phyloP scores from a whole-genome alignment of 2,888 invertebrate genomes.

The Apocheima hispidaria region DNA sequence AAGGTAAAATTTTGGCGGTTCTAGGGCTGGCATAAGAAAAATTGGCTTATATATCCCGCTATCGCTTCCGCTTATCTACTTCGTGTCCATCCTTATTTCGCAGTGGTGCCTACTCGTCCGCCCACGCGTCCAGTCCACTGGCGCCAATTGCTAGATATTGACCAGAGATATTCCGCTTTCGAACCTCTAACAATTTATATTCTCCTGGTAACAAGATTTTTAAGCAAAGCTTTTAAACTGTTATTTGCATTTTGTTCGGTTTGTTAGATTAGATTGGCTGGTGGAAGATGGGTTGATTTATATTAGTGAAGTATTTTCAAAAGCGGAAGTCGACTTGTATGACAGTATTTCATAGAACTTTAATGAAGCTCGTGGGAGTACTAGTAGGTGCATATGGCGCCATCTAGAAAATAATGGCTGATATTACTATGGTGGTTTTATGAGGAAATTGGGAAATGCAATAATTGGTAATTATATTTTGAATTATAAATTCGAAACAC shows the following conservation, averaged over 20 bases:
- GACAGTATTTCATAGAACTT: too few relatives aligned
- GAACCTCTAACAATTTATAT: conserved; percentile 55
- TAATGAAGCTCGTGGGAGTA: too few relatives aligned
- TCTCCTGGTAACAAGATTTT: conserved; percentile 55
- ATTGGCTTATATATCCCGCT: not conserved
- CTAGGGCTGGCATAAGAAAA: too few relatives aligned
- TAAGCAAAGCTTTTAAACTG: conserved; percentile 50
- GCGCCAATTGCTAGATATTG: conserved; percentile 63
- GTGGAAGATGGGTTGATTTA: conserved; percentile 8
- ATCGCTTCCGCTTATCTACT: conserved; percentile 30
- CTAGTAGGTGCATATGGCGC: too few relatives aligned
- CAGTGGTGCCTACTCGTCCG: conserved; percentile 63
- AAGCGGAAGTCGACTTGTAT: not conserved
- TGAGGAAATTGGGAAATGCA: too few relatives aligned
- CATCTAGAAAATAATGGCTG: too few relatives aligned
- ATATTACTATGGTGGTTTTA: too few relatives aligned
- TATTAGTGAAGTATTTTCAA: conserved; percentile 6
- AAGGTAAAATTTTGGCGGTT: too few relatives aligned
- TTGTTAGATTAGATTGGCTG: conserved; percentile 26
- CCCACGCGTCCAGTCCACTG: conserved; percentile 65
- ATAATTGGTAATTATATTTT: too few relatives aligned
- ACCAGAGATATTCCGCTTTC: conserved; percentile 52
- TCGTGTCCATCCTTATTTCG: conserved; percentile 50
- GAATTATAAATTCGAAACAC: too few relatives aligned
- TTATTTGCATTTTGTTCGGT: conserved; percentile 43